Evolutionary conservation across 2,888 invertebrate genomes (phyloP), one percentile per base, ranked within the genome.

Genomic region (Phragmatobia fuliginosa): DNA sequence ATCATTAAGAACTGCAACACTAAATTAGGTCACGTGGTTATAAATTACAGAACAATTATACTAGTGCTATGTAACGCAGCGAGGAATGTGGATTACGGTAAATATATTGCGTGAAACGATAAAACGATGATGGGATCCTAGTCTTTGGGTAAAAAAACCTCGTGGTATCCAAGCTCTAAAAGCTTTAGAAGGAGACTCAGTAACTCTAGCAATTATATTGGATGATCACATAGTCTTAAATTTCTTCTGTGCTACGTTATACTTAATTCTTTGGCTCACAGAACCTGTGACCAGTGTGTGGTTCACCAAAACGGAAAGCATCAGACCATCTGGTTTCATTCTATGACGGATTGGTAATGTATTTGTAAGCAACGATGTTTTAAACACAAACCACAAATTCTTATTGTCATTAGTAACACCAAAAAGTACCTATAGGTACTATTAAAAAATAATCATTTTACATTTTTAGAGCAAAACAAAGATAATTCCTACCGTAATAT

Each of bases 21-120:
- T 67, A 52, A 65, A 70, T 75, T 74, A 73, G 45, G 21, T 14
- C 62, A 61, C 65, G 66, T 73, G 73, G 67, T 67, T 71, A 70
- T 72, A 66, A 73, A 81, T 80, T 71, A 75, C 65, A 67, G 56
- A 49, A 16, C 36, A 70, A 66, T 66, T 66, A 36, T 28, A 31
- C 38, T 52, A 69, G 3, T 64, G 31, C 31, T 56, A 16, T 25
- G 58, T 63, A 62, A 58, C 33, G 61, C 25, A 32, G 52, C 2
- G 36, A 45, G 38, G 64, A 64, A 63, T 63, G 36, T 68, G 36
- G 36, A 36, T 71, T 71, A 68, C 68, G 56, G 72, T 66, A 60
- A 71, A 28, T 49, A 8, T 62, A 62, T 68, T 60, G 59, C 58
- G 67, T 71, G 59, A 28, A 14, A 38, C 8, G 49, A 49, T 16